Base-by-base conservation (phyloP, 2,888 invertebrate species). In the Diadegma fenestrale region DNA sequence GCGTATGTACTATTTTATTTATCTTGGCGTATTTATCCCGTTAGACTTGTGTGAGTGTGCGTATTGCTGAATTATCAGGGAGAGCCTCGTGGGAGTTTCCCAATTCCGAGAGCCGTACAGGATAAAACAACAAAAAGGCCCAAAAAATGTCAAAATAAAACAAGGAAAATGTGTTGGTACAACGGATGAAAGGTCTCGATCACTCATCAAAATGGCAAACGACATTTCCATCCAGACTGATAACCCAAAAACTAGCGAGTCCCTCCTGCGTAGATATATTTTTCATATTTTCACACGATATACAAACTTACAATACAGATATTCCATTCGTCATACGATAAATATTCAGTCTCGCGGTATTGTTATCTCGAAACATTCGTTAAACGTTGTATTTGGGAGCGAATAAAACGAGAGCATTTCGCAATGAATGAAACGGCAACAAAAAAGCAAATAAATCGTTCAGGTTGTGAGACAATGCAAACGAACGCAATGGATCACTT, bases 301-400 rank as follows among this genome's bases (percentile, higher is more conserved):
- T 37, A 64, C 6, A n/a, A 5, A 37, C 22, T 26, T 12, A 45
- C 26, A 17, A n/a, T 72, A 77, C 69, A 63, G 78, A 64, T 37
- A 71, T 82, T 87, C 87, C 5, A 58, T 87, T 85, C 76, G 84
- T 88, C 86, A 87, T 82, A 85, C 85, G 86, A 89, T 89, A 89
- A 90, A 90, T 88, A 88, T 87, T 80, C 85, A 63, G 66, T 80
- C 51, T 79, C 71, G 84, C 80, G 77, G 73, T 80, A 80, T 78
- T 83, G 88, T 89, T 90, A 90, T 90, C 89, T 87, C 85, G 63
- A 64, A 86, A 86, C 87, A 87, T 89, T 86, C 87, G 87, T 87
- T 89, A 86, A 88, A 88, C 84, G 86, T 85, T 86, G 82, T 85
- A 86, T 88, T 89, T 86, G 88, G 80, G 82, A 77, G 76, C 51